A percentile compares a stretch with the other conserved stretches of the same genome.
phyloP scores from a whole-genome alignment of 53 echinoderm and acorn worm species.

The Paracentrotus lividus region DNA sequence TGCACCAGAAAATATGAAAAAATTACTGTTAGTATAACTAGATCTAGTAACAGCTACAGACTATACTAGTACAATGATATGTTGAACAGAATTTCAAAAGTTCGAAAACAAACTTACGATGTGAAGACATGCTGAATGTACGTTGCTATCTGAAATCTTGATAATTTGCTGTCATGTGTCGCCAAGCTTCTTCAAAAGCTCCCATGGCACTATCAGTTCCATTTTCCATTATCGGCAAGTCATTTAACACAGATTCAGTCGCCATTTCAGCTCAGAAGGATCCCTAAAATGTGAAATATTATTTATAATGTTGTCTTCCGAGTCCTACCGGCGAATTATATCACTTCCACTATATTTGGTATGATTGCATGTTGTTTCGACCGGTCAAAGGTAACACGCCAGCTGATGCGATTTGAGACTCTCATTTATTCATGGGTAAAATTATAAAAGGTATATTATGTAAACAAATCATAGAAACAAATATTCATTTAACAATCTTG shows the following conservation, averaged over 20 bases:
- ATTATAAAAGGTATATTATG: neutral
- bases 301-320: neutral
- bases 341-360: neutral
- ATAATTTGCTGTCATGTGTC: slow-evolving; percentile 82
- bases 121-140: slow-evolving; percentile 77
- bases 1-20: no score
- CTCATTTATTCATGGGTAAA: slow-evolving; percentile 1
- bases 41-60: no score
- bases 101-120: slow-evolving; percentile 82
- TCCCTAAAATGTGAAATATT: neutral
- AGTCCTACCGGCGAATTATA: neutral
- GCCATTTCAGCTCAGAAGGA: slow-evolving; percentile 61
- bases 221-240: slow-evolving; percentile 51
- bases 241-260: slow-evolving; percentile 52
- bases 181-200: slow-evolving; percentile 77
- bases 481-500: neutral
- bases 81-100: no score
- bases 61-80: no score
- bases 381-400: slow-evolving; percentile 63
- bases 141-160: slow-evolving; percentile 79
- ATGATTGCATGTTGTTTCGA: slow-evolving; percentile 1
- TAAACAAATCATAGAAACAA: neutral
- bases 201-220: slow-evolving; percentile 30
- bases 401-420: slow-evolving; percentile 38
- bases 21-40: no score